phyloP scores from a whole-genome alignment of 2,888 invertebrate genomes.

The Aspidiotus destructor region DNA sequence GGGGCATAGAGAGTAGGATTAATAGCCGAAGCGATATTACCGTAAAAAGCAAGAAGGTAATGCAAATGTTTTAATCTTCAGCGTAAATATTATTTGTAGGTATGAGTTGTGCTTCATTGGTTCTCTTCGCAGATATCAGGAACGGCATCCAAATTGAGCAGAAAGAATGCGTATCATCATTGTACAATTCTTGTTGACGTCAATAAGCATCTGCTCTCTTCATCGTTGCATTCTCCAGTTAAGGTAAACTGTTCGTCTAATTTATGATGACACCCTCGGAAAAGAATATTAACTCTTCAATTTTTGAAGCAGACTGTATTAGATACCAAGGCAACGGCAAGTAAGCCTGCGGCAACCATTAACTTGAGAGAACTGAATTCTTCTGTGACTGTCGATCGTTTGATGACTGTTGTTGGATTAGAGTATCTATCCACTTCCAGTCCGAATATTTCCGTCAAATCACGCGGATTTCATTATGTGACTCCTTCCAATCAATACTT shows the following conservation, averaged over 20 bases:
- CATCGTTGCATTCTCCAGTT: conserved; percentile 54
- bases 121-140: conserved; percentile 68
- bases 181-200: conserved; percentile 86
- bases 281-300: conserved; percentile 7
- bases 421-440: conserved; percentile 62
- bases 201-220: conserved; percentile 63
- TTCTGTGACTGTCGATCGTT: conserved; percentile 57
- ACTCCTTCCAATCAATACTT: conserved; percentile 84
- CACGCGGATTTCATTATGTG: conserved; percentile 68
- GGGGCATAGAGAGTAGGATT: conserved; percentile 64
- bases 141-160: conserved; percentile 84
- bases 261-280: not conserved
- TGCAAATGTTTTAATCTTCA: conserved; percentile 4
- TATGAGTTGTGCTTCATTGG: conserved; percentile 30
- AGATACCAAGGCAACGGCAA: conserved; percentile 74
- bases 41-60: conserved; percentile 66
- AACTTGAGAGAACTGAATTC: conserved; percentile 70
- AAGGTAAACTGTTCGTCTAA: not conserved
- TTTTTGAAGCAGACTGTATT: conserved; percentile 57
- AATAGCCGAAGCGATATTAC: conserved; percentile 80
- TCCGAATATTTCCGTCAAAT: not conserved
- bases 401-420: conserved; percentile 72
- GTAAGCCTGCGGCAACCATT: conserved; percentile 67
- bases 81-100: not conserved
- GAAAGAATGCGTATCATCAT: conserved; percentile 89